Evolutionary conservation across 1,140 invertebrate genomes (phyloP), one percentile per base, ranked within the genome.

Genomic region (Drosophila repleta): DNA sequence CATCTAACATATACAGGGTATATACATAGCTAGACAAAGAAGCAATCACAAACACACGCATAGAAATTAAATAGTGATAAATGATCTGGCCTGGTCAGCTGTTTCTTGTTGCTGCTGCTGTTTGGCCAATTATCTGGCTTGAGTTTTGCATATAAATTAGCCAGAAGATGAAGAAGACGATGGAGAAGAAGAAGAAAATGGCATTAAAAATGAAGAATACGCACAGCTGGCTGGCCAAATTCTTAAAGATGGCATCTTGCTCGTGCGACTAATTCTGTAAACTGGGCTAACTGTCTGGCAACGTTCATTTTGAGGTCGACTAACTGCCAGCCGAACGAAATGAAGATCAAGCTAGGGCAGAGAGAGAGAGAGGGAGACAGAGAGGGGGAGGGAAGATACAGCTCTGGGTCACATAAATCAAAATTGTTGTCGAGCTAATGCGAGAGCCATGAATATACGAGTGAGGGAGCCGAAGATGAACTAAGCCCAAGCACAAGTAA

Each of bases 101-200:
- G 82, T 67, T 66, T 62, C 41, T 71, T 70, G 56, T 70, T 69
- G 69, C 55, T 61, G 17, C 41, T 78, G 66, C 61, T 63, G 56
- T 45, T 81, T 80, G 74, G 35, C 64, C 64, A 80, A 76, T 63
- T 84, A 78, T 87, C 78, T 87, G 74, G 74, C 78, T 73, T 63
- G 56, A 75, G 64, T 73, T 87, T 88, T 78, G 82, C 83, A 87
- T 88, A 87, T 76, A 88, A 87, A 87, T 87, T 88, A 79, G 75
- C 82, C 56, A 69, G 66, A 37, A 35, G 32, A 35, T 4, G 32
- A n/a, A n/a, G n/a, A n/a, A n/a, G n/a, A n/a, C n/a, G n/a, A n/a
- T n/a, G n/a, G n/a, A n/a, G n/a, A 43, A 43, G 39, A 5, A 7
- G 15, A 15, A 43, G 39, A 37, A 81, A 87, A 80, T 76, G 76